Evolutionary conservation across 2,113 vertebrate genomes (phyloP), one percentile per base, ranked within the genome.

Genomic region (Lycocorax pyrrhopterus): DNA sequence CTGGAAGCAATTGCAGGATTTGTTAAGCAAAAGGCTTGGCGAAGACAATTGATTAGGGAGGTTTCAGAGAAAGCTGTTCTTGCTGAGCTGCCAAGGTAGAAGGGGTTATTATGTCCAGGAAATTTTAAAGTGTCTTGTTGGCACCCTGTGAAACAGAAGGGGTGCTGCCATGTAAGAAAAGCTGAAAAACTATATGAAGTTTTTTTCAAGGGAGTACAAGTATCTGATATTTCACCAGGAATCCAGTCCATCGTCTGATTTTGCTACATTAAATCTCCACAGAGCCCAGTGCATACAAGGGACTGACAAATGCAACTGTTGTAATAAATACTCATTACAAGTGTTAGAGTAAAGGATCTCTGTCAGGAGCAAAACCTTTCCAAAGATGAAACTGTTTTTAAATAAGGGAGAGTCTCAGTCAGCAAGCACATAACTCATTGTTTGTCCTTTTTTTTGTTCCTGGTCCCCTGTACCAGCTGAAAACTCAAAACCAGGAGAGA

Each of bases 1-100:
- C 88, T 97, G 96, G 96, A 97, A 96, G 93, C 80, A 64, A 56
- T 33, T 78, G 52, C 84, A 92, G 76, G 88, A 89, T 96, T 97
- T 98, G 95, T 97, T 97, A 97, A 95, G 96, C 55, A 62, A 96
- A 96, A 87, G 75, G 90, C 94, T 97, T 97, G 96, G 96, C 93
- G 3, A 93, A 97, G 89, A 94, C 94, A 96, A 95, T 96, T 97
- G 97, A 97, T 97, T 90, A 95, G 97, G 94, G 97, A 97, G 80
- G 67, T 96, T 98, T 97, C 94, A 95, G 95, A 90, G 91, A 97
- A 97, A 87, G 94, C 67, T 94, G 90, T 84, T 97, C 97, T 96
- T 85, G 94, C 71, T 68, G 41, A 35, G 59, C 89, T 59, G 51
- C 91, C 95, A 97, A 90, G 74, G 97, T 97, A 95, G 83, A 97